Evolutionary conservation across 2,797 vertebrate species (phyloP).

Genomic region (Rhinella marina): DNA sequence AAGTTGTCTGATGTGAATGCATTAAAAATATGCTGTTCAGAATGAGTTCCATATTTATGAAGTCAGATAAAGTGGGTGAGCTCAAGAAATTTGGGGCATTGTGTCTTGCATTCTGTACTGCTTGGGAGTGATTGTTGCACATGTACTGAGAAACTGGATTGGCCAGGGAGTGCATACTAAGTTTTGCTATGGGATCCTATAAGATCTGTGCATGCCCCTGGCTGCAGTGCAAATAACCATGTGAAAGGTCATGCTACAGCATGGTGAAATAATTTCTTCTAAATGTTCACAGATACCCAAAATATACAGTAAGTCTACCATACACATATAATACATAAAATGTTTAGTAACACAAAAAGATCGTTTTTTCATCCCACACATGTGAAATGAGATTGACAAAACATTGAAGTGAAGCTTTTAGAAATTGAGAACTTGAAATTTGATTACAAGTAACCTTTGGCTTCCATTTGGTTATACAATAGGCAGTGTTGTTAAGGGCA

Average conservation of each 20-base stretch:
- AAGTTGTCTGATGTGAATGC: no score
- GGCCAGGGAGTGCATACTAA: no score
- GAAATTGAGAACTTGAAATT: slow-evolving; percentile 93
- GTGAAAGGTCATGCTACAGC: not conserved
- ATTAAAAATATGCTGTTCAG: no score
- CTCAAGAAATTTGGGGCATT: no score
- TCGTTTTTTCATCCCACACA: slow-evolving; percentile 30
- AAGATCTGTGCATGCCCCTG: no score
- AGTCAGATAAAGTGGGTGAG: no score
- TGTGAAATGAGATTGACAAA: slow-evolving; percentile 78
- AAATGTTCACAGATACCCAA: not conserved
- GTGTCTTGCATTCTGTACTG: no score
- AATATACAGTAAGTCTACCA: not conserved
- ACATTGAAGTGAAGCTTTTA: slow-evolving; percentile 80
- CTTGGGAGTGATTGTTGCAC: no score
- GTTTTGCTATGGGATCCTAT: no score
- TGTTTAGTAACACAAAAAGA: not conserved
- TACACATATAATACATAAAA: not conserved
- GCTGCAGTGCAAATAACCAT: no score
- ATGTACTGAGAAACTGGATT: no score
- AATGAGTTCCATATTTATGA: no score
- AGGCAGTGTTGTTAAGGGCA: slow-evolving; percentile 93
- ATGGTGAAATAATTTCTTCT: not conserved
- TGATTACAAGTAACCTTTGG: slow-evolving; percentile 99
- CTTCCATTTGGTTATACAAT: slow-evolving; percentile 93